Conservation (phyloP, 2,113 vertebrate species). For the Brachypteracias leptosomus region DNA sequence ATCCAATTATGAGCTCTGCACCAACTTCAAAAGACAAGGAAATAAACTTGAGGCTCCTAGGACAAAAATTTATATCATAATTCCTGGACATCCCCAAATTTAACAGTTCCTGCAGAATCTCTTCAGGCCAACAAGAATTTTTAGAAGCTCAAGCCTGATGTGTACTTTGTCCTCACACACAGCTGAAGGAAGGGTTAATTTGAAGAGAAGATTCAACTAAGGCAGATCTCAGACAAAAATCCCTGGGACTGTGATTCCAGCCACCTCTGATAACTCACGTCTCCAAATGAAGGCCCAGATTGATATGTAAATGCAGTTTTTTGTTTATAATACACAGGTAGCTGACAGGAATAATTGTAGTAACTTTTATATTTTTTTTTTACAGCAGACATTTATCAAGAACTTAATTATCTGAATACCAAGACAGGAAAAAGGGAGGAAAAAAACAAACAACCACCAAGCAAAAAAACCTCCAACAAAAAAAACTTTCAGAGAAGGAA, state of each 20-base stretch:
- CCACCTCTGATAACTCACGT: not conserved
- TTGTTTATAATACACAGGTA: not conserved
- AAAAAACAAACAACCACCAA: no score
- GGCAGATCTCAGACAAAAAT: not conserved
- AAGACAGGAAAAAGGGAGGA: not conserved
- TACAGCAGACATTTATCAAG: not conserved
- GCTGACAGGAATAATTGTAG: not conserved
- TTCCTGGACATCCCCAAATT: not conserved
- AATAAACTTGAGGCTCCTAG: not conserved
- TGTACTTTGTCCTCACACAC: fast-evolving
- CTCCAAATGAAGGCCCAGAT: not conserved
- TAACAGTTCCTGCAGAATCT: not conserved
- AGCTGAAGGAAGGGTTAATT: not conserved
- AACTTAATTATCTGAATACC: not conserved
- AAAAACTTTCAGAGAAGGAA: not conserved
- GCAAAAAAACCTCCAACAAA: not conserved
- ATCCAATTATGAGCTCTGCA: not conserved
- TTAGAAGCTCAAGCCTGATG: not conserved
- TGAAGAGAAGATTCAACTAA: not conserved
- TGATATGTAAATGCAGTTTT: not conserved
- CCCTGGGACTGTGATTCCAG: no score
- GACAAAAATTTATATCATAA: not conserved
- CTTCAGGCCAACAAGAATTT: not conserved
- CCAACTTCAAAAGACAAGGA: not conserved
- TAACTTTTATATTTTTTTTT: not conserved